A percentile compares a stretch with the other conserved stretches of the same genome.
phyloP scores from a whole-genome alignment of 30 jellyfish, hydroid and myxozoan genomes.

The Aurelia aurita complex sp. Pacific region DNA sequence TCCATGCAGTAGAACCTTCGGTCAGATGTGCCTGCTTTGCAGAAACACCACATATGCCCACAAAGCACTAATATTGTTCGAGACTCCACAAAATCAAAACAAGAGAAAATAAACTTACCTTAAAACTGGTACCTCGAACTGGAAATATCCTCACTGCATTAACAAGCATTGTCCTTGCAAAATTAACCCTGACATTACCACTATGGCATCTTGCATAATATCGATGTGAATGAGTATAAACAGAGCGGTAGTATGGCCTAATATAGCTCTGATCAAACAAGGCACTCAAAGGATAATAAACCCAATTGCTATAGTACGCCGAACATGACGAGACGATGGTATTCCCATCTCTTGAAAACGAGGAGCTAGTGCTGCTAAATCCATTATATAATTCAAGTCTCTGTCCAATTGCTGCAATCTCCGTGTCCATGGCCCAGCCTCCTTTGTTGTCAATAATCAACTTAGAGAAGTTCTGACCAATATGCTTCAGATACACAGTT shows the following conservation, averaged over 20 bases:
- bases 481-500: slow-evolving; percentile 37
- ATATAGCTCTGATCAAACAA: slow-evolving; percentile 61
- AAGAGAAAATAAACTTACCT: background rate
- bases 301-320: background rate
- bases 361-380: slow-evolving; percentile 19
- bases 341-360: slow-evolving; percentile 36
- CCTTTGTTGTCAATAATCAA: slow-evolving; percentile 56
- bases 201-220: slow-evolving; percentile 28
- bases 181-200: slow-evolving; percentile 14
- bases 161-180: slow-evolving; percentile 23
- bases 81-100: no score
- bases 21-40: no score
- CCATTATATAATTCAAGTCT: slow-evolving; percentile 41
- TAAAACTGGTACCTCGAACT: slow-evolving; percentile 43
- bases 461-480: slow-evolving; percentile 33
- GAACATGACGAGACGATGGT: slow-evolving; percentile 51
- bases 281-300: slow-evolving; percentile 35
- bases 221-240: background rate
- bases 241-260: background rate
- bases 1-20: no score
- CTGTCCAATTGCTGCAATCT: slow-evolving; percentile 43
- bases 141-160: slow-evolving; percentile 60
- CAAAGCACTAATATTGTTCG: no score
- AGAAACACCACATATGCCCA: no score
- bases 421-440: slow-evolving; percentile 67